phyloP scores from a whole-genome alignment of 2,888 invertebrate species.

The Noctua janthina region DNA sequence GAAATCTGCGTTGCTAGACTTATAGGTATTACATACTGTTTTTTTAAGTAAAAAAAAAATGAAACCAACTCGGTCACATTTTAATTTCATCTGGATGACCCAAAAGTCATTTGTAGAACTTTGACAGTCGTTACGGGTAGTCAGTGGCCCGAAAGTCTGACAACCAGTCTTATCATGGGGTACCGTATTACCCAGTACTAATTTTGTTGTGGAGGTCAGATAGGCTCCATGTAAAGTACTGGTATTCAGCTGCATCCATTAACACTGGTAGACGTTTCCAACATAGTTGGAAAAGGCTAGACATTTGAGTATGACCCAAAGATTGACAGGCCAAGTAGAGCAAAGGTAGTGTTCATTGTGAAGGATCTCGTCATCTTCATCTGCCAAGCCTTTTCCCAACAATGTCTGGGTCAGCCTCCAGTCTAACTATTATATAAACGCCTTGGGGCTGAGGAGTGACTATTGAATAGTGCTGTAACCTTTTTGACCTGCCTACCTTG shows the following conservation, averaged over 20 bases:
- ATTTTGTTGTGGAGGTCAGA: background rate
- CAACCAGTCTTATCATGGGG: background rate
- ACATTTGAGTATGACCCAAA: too few species aligned
- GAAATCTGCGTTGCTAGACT: slow-evolving; percentile 23
- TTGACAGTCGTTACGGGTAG: background rate
- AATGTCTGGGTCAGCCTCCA: too few species aligned
- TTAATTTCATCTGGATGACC: background rate
- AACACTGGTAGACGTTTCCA: background rate
- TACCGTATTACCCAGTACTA: background rate
- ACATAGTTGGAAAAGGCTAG: background rate
- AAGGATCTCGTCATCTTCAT: too few species aligned
- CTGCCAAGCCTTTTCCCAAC: too few species aligned
- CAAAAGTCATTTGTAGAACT: background rate
- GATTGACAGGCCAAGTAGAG: too few species aligned
- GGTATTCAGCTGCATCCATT: background rate
- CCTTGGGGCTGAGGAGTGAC: background rate
- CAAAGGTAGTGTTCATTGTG: too few species aligned
- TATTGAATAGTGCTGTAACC: background rate
- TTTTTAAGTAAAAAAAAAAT: background rate
- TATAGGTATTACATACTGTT: background rate
- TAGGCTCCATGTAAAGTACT: background rate
- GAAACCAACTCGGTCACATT: background rate
- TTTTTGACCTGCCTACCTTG: background rate
- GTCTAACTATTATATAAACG: background rate
- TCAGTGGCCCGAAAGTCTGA: background rate